Evolutionary conservation across 2,888 invertebrate genomes (phyloP), one percentile per base, ranked within the genome.

Genomic region (Macaria liturata): DNA sequence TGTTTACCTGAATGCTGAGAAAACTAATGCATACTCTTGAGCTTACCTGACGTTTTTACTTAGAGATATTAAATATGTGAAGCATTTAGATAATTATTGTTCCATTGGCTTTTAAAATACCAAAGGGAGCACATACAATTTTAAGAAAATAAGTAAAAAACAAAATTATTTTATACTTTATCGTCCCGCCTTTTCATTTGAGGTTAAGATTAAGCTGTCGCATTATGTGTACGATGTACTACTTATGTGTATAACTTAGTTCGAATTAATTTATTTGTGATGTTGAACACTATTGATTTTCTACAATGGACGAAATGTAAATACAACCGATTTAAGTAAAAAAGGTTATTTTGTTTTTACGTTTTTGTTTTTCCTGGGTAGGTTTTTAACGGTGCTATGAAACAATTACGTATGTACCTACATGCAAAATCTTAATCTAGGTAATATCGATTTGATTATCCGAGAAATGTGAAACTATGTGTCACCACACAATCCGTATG

Each of bases 311-410:
- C 90, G 88, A 89, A 88, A 88, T 91, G 91, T 91, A 91, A 91
- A 91, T 91, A 91, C 91, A 91, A 91, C 91, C 91, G 90, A 91
- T 91, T 89, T 88, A 89, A 91, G 91, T 91, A 91, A 91, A 91
- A 91, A 91, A 90, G 78, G 86, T 88, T 90, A 88, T 89, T 90
- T 91, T 90, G 88, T 91, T 90, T 91, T 81, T 74, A 81, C 78
- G 84, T 86, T 87, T 89, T 91, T 88, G 88, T 89, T 90, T 88
- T 81, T 77, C 81, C 83, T 77, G 57, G 50, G 49, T 56, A 32
- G 34, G 51, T 20, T 20, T 20, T 20, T 20, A 20, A 20, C 20
- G 20, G 20, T 20, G 20, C 20, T 20, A n/a, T n/a, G n/a, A n/a
- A n/a, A n/a, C n/a, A 20, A 20, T 20, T 20, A 20, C 20, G 2